Percentiles rank a stretch among this genome's conserved stretches.
These are phyloP conservation scores for Pediacus dermestoides DNA, from an alignment of 2,888 invertebrate genomes.

Conservation along the genomic window DNA sequence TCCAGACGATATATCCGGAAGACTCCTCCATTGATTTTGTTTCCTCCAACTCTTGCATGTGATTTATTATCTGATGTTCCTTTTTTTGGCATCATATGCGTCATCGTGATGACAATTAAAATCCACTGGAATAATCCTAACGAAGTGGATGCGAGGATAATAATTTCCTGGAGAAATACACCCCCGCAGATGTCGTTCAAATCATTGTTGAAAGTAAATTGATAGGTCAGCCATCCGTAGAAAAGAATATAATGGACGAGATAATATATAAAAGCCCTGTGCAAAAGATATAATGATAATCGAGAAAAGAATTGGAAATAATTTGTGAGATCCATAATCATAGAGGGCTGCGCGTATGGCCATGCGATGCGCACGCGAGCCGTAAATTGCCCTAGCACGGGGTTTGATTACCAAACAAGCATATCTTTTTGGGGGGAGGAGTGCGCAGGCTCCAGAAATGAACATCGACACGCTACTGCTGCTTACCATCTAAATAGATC, in stretches of 20 bases:
- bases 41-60: no score
- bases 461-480: slow-evolving; percentile 12
- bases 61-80: no score
- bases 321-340: slow-evolving; percentile 20
- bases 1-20: no score
- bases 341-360: slow-evolving; percentile 10
- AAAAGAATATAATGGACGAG: slow-evolving; percentile 25
- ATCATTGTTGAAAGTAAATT: slow-evolving; percentile 27
- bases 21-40: no score
- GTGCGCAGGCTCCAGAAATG: slow-evolving; percentile 6
- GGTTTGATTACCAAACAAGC: slow-evolving; percentile 1
- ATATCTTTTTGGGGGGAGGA: neutral
- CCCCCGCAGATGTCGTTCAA: slow-evolving; percentile 17
- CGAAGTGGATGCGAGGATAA: slow-evolving; percentile 16
- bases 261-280: slow-evolving; percentile 18
- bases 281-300: slow-evolving; percentile 16
- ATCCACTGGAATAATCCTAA: slow-evolving; percentile 14
- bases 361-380: slow-evolving; percentile 10
- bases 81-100: no score
- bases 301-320: slow-evolving; percentile 21
- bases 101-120: slow-evolving; percentile 17
- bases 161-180: slow-evolving; percentile 20
- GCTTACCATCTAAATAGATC: slow-evolving; percentile 22
- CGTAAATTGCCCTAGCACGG: neutral
- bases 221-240: slow-evolving; percentile 28